Evolutionary conservation across 2,888 invertebrate genomes (phyloP).

Genomic region (Gari tellinella): DNA sequence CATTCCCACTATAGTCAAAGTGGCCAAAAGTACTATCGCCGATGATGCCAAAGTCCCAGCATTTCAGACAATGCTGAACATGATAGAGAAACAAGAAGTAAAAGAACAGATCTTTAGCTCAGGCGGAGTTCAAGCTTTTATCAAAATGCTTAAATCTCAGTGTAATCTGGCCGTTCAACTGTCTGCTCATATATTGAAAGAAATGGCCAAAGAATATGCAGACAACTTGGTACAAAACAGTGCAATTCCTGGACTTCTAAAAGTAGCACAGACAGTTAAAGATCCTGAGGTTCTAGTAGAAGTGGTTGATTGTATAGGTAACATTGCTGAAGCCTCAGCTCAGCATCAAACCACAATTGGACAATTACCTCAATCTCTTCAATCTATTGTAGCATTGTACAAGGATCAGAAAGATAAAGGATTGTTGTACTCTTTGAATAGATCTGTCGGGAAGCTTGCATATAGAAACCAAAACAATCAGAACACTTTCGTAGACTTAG

Average conservation of each 20-base stretch:
- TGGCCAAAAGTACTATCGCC: constrained; percentile 72
- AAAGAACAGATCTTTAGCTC: constrained; percentile 76
- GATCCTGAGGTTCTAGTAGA: constrained; percentile 78
- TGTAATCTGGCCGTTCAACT: constrained; percentile 72
- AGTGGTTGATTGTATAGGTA: constrained; percentile 76
- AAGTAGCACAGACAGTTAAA: constrained; percentile 71
- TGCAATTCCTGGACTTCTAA: constrained; percentile 78
- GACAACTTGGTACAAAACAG: constrained; percentile 76
- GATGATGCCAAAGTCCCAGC: constrained; percentile 79
- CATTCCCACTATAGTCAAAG: constrained; percentile 78
- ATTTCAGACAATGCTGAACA: constrained; percentile 77
- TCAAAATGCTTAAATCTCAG: constrained; percentile 75
- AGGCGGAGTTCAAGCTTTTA: constrained; percentile 76
- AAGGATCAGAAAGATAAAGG: constrained; percentile 72
- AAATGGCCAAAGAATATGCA: constrained; percentile 75
- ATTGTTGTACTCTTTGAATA: constrained; percentile 77
- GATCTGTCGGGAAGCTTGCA: constrained; percentile 73
- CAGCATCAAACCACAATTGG: constrained; percentile 74
- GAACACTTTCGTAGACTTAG: constrained; percentile 76
- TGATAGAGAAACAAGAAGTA: constrained; percentile 73
- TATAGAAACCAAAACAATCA: constrained; percentile 75
- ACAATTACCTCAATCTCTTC: constrained; percentile 65
- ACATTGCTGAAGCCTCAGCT: constrained; percentile 72
- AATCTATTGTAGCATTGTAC: constrained; percentile 84
- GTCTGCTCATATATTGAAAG: constrained; percentile 75